Evolutionary conservation across 2,113 vertebrate species (phyloP), one percentile per base, ranked within the genome.

Genomic region (Myotis lucifugus): DNA sequence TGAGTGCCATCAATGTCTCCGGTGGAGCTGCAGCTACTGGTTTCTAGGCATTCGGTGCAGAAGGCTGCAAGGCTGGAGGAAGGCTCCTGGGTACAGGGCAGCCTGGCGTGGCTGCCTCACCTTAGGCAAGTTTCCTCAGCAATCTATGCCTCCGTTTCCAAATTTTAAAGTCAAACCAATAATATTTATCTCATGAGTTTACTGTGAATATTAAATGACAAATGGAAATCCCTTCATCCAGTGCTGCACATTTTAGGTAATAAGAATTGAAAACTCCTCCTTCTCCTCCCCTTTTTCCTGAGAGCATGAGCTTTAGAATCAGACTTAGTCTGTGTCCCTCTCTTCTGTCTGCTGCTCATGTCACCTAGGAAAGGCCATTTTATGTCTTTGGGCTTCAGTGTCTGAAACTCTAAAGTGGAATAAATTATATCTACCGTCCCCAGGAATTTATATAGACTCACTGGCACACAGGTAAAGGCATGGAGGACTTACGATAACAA

Each of bases 121-220:
- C 6, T n/a, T 25, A 34, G 19, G 25, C 61, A 56, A 72, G 46
- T 54, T 61, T 88, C 34, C 70, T 88, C n/a, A n/a, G n/a, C 18
- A 32, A 18, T 66, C 13, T 42, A 27, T 29, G 37, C 11, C 6
- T 73, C 74, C 32, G 3, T 88, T 94, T 73, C 27, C 76, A 90
- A 40, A 69, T 73, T 66, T 67, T 81, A 61, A 92, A 64, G 52
- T 81, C 37, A 19, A 46, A 77, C 6, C 48, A 64, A 67, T 40
- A 42, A 77, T 92, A n/a, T 69, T 81, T 61, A 93, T 78, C 66
- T 82, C 13, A 46, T 15, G 56, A 46, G 29, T 88, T 95, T 83
- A 85, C 5, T 42, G 10, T 81, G 50, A 69, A 14, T 34, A 81
- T 42, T 86, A 93, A 74, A 79, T 46, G n/a, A 25, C 40, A 67